A percentile compares a stretch with the other conserved stretches of the same genome.
phyloP scores from a whole-genome alignment of 2,113 vertebrate species.

The Psittacula cyanocephala region DNA sequence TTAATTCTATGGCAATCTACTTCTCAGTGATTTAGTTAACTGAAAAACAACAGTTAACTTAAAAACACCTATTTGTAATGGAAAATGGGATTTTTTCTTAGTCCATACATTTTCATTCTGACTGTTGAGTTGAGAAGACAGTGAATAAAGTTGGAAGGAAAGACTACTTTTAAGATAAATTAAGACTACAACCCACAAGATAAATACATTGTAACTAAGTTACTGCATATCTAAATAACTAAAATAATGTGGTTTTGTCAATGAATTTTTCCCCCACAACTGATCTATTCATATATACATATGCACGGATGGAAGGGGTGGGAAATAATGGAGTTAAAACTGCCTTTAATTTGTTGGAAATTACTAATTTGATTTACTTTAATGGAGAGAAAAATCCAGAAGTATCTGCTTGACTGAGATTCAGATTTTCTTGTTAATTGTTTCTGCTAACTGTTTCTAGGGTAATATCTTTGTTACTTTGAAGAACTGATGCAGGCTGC shows the following conservation, averaged over 20 bases:
- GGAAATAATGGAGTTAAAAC: not conserved
- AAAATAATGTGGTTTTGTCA: not conserved
- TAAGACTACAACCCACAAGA: not conserved
- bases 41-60: not conserved
- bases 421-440: not conserved
- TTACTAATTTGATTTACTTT: not conserved
- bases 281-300: not conserved
- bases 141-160: not conserved
- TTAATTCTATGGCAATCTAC: not conserved
- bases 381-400: not conserved
- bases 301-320: not conserved
- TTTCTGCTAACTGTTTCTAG: not conserved
- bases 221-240: not conserved
- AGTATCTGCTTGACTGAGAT: not conserved
- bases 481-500: not conserved
- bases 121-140: not conserved
- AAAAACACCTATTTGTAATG: not conserved
- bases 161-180: not conserved
- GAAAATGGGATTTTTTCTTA: not conserved
- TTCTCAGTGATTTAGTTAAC: not conserved
- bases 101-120: not conserved
- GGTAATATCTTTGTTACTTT: not conserved
- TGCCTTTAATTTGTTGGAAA: not conserved
- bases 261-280: fast-evolving
- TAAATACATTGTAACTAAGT: not conserved